Base-by-base conservation (phyloP, 1,140 invertebrate species). In the Drosophila insularis region DNA sequence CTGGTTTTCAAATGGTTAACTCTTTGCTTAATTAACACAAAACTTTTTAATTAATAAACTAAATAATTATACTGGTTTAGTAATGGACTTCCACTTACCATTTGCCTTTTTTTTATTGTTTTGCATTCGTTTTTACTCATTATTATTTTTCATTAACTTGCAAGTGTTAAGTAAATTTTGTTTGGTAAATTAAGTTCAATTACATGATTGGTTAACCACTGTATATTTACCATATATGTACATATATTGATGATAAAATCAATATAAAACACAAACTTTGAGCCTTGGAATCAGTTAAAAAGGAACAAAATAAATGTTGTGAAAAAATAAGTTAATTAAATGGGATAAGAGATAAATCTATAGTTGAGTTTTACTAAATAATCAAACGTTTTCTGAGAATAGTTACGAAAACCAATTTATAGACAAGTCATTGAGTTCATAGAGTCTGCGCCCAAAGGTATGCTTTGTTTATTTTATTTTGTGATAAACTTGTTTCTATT, bases 121-220 rank as follows among this genome's bases (percentile, higher is more conserved):
- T 27, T 27, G 4, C n/a, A n/a, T 43, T 17, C 13, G 8, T 10
- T 27, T 55, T 11, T n/a, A 11, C 10, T 27, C 2, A 27, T 74
- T 72, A 72, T 65, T 65, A 53, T 53, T 37, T 10, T 72, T 61
- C 59, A 58, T 72, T 73, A 55, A 65, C 54, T 55, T 27, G 19
- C 19, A 53, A 64, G 71, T 72, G 71, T 40, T 74, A 74, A 74
- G 40, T 60, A 21, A 58, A 66, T 35, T 72, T 74, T 39, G 70
- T 35, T 73, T 56, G 37, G 61, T 40, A 65, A 74, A 74, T 73
- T 73, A 73, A 67, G 40, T 17, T 31, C 53, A 74, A 73, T 74
- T 74, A 74, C 35, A 61, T 46, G 54, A 65, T 72, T 74, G 68
- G 71, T 55, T 74, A 53, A 46, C 40, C 62, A 11, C 69, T 37